Conservation (phyloP, 2,888 invertebrate genomes). For the Lepidochitona cinerea region DNA sequence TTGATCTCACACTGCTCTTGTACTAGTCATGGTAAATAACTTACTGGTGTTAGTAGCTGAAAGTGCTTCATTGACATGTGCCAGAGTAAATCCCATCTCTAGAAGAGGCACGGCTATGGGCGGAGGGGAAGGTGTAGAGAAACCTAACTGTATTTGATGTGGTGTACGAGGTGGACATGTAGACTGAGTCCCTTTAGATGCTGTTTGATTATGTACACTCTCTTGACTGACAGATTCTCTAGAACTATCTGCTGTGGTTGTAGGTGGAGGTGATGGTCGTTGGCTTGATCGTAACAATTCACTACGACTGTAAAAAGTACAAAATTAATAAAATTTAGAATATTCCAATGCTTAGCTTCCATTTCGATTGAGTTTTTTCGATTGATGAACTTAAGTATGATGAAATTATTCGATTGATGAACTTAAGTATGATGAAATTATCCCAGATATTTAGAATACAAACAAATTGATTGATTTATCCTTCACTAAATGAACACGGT, state of each 20-base stretch:
- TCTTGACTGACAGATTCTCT: not conserved
- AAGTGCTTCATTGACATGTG: conserved; percentile 76
- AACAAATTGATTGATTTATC: too few species aligned
- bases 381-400: too few species aligned
- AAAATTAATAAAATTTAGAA: not conserved
- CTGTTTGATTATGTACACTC: not conserved
- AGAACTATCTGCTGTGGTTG: not conserved
- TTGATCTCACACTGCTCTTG: too few species aligned
- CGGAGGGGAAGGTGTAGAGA: conserved; percentile 67
- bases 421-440: too few species aligned
- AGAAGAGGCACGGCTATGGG: conserved; percentile 75
- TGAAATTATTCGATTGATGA: too few species aligned
- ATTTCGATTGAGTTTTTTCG: too few species aligned
- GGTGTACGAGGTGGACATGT: conserved; percentile 1
- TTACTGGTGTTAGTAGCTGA: conserved; percentile 67
- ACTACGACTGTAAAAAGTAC: not conserved
- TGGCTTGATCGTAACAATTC: not conserved
- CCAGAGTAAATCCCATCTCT: conserved; percentile 78
- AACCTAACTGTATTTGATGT: not conserved
- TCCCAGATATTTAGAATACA: too few species aligned
- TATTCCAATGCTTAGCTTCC: not conserved
- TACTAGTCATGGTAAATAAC: too few species aligned
- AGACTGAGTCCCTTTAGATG: not conserved
- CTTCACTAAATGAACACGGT: too few species aligned
- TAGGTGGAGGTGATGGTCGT: not conserved